Percentiles rank a stretch among this genome's conserved stretches.
Evolutionary conservation across 2,888 invertebrate genomes (phyloP).

Genomic region (Gasteruption jaculator): DNA sequence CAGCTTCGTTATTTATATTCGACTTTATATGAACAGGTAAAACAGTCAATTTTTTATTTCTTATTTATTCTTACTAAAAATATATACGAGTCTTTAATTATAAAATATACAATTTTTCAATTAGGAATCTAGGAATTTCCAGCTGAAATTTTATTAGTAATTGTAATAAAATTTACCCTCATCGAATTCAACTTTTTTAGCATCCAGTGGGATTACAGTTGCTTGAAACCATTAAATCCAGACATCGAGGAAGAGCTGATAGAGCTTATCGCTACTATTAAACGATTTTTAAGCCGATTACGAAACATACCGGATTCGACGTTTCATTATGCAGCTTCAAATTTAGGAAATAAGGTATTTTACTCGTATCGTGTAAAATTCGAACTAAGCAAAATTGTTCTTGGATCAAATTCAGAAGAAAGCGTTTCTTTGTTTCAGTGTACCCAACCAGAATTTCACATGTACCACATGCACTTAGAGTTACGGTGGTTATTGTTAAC

Average conservation of each 20-base stretch:
- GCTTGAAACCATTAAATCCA: conserved; percentile 26
- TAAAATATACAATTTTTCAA: neutral
- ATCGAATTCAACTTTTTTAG: conserved; percentile 26
- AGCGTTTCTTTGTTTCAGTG: conserved; percentile 39
- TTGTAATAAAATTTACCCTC: too few relatives aligned
- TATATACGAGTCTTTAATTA: neutral
- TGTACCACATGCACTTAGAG: conserved; percentile 54
- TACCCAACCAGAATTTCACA: conserved; percentile 51
- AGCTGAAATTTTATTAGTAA: neutral
- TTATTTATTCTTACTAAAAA: neutral
- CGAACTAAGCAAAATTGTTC: too few relatives aligned
- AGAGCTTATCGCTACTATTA: conserved; percentile 31
- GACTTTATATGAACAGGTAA: conserved; percentile 37
- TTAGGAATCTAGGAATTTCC: conserved; percentile 1
- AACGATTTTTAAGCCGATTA: conserved; percentile 36
- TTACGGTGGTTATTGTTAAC: conserved; percentile 52
- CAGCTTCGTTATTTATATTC: conserved; percentile 34
- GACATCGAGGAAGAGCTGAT: conserved; percentile 36
- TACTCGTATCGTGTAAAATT: too few relatives aligned
- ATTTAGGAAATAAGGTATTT: conserved; percentile 51
- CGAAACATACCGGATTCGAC: conserved; percentile 45
- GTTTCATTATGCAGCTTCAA: conserved; percentile 47
- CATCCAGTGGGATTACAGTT: conserved; percentile 31
- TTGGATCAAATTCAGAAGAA: too few relatives aligned
- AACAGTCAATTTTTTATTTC: neutral